These are phyloP conservation scores for Nipponia nippon DNA, from an alignment of 2,113 vertebrate species.

Conservation along the genomic window DNA sequence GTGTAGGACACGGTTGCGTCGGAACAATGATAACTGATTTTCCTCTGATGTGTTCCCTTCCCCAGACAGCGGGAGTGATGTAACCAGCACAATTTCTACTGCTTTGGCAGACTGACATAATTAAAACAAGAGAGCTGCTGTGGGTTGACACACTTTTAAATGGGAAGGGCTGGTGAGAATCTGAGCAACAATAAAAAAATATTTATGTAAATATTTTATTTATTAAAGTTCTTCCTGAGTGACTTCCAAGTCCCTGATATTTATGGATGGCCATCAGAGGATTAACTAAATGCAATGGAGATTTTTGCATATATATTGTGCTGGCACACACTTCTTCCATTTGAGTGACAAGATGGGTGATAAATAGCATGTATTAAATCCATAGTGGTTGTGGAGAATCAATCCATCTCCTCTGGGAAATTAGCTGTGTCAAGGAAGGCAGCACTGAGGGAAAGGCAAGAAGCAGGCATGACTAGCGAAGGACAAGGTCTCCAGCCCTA, in stretches of 20 bases:
- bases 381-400: neutral
- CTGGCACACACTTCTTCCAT: neutral
- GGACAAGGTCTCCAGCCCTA: neutral
- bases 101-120: neutral
- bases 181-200: neutral
- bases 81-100: neutral
- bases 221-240: neutral
- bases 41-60: neutral
- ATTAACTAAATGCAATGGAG: neutral
- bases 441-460: neutral
- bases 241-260: neutral
- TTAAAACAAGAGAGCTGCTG: neutral
- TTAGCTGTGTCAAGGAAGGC: neutral
- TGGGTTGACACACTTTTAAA: neutral
- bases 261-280: slow-evolving; percentile 4
- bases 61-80: neutral
- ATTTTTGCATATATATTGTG: neutral
- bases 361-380: slow-evolving; percentile 19
- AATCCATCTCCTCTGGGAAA: slow-evolving; percentile 48
- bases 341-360: slow-evolving; percentile 11
- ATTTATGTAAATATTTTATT: neutral
- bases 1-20: neutral
- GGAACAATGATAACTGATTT: neutral
- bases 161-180: neutral
- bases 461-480: neutral